Conservation (phyloP, 2,888 invertebrate species). For the Archips xylosteana region DNA sequence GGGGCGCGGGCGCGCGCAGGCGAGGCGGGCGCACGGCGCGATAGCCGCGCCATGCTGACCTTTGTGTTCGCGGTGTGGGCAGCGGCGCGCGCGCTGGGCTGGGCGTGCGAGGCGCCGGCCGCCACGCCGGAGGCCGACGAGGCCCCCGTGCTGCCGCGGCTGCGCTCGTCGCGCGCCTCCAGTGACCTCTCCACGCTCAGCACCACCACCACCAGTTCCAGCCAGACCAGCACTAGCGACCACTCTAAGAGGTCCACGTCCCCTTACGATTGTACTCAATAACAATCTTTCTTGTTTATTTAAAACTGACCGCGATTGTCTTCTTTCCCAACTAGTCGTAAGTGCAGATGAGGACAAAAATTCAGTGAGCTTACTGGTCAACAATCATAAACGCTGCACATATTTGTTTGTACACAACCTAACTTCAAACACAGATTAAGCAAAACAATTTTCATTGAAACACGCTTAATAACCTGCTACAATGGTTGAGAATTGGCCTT, state of each 20-base stretch:
- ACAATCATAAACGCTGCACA: not conserved
- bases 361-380: not conserved
- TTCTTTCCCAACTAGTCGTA: no score
- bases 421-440: not conserved
- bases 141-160: slow-evolving; percentile 73
- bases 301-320: no score
- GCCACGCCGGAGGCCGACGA: slow-evolving; percentile 74
- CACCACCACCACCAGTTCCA: slow-evolving; percentile 80
- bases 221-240: slow-evolving; percentile 78
- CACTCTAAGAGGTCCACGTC: slow-evolving; percentile 76
- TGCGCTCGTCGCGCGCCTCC: slow-evolving; percentile 80
- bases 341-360: no score
- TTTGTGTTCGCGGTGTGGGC: slow-evolving; percentile 87
- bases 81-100: slow-evolving; percentile 86
- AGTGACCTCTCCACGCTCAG: slow-evolving; percentile 82
- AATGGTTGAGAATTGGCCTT: slow-evolving; percentile 9
- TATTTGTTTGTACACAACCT: not conserved
- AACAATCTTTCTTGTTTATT: no score
- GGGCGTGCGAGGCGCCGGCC: slow-evolving; percentile 66
- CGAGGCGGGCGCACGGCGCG: slow-evolving; percentile 68
- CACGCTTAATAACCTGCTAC: not conserved
- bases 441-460: not conserved
- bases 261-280: not conserved
- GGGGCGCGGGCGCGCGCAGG: slow-evolving; percentile 68
- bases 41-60: slow-evolving; percentile 84